A percentile compares a stretch with the other conserved stretches of the same genome.
Evolutionary conservation across 2,888 invertebrate genomes (phyloP).

Genomic region (Pachydiplax longipennis): DNA sequence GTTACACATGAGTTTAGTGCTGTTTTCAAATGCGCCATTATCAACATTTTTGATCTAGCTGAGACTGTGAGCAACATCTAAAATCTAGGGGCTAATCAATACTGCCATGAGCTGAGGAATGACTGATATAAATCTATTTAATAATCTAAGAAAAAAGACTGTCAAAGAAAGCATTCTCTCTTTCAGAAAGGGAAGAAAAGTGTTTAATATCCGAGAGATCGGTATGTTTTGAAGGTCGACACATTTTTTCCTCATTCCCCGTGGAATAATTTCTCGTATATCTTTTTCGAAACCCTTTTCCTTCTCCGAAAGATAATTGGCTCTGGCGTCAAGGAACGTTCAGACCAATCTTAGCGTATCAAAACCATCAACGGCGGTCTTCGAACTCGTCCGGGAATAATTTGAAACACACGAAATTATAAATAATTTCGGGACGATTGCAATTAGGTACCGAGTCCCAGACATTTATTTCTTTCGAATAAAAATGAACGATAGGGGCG

Average conservation of each 20-base stretch:
- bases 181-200: too few species aligned
- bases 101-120: too few species aligned
- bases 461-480: slow-evolving; percentile 18
- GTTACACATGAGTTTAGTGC: too few species aligned
- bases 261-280: slow-evolving; percentile 1
- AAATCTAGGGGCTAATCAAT: too few species aligned
- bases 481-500: background rate
- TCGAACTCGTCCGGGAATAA: background rate
- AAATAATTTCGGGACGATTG: slow-evolving; percentile 26
- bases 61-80: too few species aligned
- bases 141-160: too few species aligned
- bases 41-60: too few species aligned
- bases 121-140: too few species aligned
- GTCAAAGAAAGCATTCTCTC: too few species aligned
- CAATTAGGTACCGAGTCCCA: slow-evolving; percentile 21
- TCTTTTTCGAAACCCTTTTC: background rate
- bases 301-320: slow-evolving; percentile 14
- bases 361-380: background rate
- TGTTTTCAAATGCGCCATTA: too few species aligned
- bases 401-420: slow-evolving; percentile 20
- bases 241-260: background rate
- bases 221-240: background rate
- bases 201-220: too few species aligned
- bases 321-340: slow-evolving; percentile 14
- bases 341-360: background rate